phyloP scores from a whole-genome alignment of 2,113 vertebrate species.

The Syngnathus typhle region DNA sequence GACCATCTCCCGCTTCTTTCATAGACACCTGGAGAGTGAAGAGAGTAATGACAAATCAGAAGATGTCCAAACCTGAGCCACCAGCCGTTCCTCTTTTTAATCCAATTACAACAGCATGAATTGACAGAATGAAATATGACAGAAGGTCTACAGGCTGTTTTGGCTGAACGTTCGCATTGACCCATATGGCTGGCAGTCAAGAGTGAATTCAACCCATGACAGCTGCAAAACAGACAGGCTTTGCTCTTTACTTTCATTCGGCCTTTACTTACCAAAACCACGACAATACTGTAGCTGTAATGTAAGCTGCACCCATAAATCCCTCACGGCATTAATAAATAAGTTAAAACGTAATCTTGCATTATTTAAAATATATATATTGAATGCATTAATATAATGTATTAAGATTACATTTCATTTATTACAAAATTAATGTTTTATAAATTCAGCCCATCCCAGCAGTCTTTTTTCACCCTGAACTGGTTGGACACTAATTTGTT shows the following conservation, averaged over 20 bases:
- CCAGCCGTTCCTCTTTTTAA: background rate
- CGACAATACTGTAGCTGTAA: background rate
- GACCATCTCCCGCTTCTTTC: slow-evolving; percentile 93
- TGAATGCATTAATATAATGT: background rate
- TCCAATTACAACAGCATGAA: slow-evolving; percentile 1
- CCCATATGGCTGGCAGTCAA: slow-evolving; percentile 53
- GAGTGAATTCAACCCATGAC: slow-evolving; percentile 42
- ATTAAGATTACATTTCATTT: background rate
- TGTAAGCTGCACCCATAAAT: background rate
- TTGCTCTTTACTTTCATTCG: background rate
- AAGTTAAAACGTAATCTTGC: background rate
- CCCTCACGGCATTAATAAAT: background rate
- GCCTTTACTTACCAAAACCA: background rate
- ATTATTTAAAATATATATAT: background rate
- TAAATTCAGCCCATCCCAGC: background rate
- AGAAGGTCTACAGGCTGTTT: slow-evolving; percentile 33
- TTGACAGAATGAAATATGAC: background rate
- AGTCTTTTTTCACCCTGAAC: too few species aligned
- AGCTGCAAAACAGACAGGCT: slow-evolving; percentile 48
- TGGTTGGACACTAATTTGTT: background rate
- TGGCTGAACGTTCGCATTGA: slow-evolving; percentile 39
- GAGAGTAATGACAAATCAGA: background rate
- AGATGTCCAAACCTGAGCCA: background rate
- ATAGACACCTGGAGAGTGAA: slow-evolving; percentile 75
- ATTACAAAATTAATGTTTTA: too few species aligned